These are phyloP conservation scores for Mormyrops boulengeri DNA, from an alignment of 2,797 vertebrate species.

Conservation along the genomic window DNA sequence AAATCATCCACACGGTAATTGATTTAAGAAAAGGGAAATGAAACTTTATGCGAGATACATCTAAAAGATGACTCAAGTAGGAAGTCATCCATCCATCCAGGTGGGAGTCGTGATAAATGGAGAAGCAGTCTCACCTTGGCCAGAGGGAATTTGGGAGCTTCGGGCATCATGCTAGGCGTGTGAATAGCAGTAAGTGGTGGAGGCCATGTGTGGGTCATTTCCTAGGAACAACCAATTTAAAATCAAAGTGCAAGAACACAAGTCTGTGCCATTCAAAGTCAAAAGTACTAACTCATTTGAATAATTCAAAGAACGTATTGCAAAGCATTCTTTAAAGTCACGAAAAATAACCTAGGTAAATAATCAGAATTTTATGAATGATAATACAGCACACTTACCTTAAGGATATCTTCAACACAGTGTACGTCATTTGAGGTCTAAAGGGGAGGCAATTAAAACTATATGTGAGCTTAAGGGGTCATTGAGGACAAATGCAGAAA, in stretches of 20 bases:
- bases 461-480: background rate
- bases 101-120: background rate
- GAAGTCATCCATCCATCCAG: background rate
- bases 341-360: background rate
- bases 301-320: background rate
- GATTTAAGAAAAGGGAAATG: background rate
- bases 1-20: background rate
- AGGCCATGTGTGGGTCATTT: slow-evolving; percentile 92
- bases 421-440: slow-evolving; percentile 74
- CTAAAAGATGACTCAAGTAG: background rate
- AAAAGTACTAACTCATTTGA: background rate
- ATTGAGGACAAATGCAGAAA: background rate
- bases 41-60: background rate
- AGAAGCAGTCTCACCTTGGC: slow-evolving; percentile 64
- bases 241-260: background rate
- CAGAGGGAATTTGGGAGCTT: slow-evolving; percentile 67
- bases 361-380: background rate
- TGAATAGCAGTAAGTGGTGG: slow-evolving; percentile 79
- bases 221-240: slow-evolving; percentile 54
- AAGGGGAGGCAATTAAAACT: slow-evolving; percentile 36
- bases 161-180: slow-evolving; percentile 67
- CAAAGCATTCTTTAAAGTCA: background rate
- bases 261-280: background rate
- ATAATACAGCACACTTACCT: slow-evolving; percentile 61
- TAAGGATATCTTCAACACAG: slow-evolving; percentile 84